Conservation (phyloP, 2,113 vertebrate species). For the Podarcis raffonei region DNA sequence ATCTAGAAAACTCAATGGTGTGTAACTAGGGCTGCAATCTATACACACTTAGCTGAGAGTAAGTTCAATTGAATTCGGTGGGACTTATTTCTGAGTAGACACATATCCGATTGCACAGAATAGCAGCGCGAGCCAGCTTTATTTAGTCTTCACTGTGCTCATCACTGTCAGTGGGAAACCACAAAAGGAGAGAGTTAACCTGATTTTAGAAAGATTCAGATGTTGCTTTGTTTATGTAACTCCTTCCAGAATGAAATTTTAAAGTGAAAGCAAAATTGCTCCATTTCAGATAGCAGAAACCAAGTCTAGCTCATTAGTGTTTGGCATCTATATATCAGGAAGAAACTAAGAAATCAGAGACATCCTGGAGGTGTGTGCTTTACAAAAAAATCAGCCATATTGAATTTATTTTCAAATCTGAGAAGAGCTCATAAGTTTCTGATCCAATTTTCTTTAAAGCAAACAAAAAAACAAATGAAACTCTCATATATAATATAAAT, state of each 20-base stretch:
- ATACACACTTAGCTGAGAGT: too few species aligned
- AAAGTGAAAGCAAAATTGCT: constrained; percentile 42
- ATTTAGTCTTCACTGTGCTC: constrained; percentile 58
- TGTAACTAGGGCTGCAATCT: constrained; percentile 12
- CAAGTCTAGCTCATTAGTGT: constrained; percentile 44
- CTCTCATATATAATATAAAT: neutral
- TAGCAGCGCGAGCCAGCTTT: constrained; percentile 45
- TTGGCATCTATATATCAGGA: constrained; percentile 35
- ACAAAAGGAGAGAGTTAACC: constrained; percentile 15
- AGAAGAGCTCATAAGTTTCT: constrained; percentile 4
- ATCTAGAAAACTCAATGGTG: constrained; percentile 45
- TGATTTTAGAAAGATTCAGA: constrained; percentile 43
- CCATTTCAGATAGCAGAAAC: constrained; percentile 52
- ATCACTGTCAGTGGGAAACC: constrained; percentile 44
- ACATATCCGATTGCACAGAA: too few species aligned
- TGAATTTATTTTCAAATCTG: constrained; percentile 39
- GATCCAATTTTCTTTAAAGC: neutral
- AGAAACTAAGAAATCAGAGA: neutral
- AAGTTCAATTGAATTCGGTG: too few species aligned
- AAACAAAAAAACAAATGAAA: neutral
- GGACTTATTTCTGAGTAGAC: too few species aligned
- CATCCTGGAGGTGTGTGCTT: neutral
- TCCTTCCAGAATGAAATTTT: constrained; percentile 45
- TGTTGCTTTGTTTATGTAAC: constrained; percentile 52
- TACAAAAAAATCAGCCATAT: constrained; percentile 11